Conservation (phyloP, 2,888 invertebrate species). For the Platycheirus rosarum region DNA sequence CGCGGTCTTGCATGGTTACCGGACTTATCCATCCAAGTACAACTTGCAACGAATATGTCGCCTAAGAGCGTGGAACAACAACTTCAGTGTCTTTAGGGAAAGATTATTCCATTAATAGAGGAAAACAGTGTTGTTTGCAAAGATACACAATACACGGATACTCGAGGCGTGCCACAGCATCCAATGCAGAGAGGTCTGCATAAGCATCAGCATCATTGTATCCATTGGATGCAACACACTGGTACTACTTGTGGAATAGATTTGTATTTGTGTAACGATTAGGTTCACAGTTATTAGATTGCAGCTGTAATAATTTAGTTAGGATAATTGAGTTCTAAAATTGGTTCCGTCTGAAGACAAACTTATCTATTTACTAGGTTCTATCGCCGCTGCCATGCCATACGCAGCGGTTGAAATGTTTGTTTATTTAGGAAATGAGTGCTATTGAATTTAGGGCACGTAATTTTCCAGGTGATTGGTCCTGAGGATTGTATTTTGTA, state of each 20-base stretch:
- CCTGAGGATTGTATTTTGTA: conserved; percentile 4
- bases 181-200: conserved; percentile 23
- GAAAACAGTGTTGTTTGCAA: conserved; percentile 60
- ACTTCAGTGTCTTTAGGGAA: conserved; percentile 70
- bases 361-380: no score
- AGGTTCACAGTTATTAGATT: conserved; percentile 74
- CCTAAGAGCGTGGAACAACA: conserved; percentile 53
- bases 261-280: conserved; percentile 73
- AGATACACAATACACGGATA: conserved; percentile 63
- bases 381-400: no score
- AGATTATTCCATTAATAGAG: conserved; percentile 71
- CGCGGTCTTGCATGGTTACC: conserved; percentile 37
- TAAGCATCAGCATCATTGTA: conserved; percentile 31
- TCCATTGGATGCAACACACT: conserved; percentile 48
- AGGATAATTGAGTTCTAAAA: conserved; percentile 73
- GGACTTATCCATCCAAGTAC: neutral
- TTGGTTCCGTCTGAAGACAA: conserved; percentile 20
- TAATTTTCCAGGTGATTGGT: conserved; percentile 39
- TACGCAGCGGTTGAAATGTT: conserved; percentile 54
- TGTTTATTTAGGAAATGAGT: conserved; percentile 58
- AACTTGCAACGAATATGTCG: conserved; percentile 53
- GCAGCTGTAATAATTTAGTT: conserved; percentile 74
- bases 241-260: conserved; percentile 36
- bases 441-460: conserved; percentile 54
- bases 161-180: conserved; percentile 37